These are phyloP conservation scores for Myoxocephalus aenaeus DNA, from an alignment of 2,797 vertebrate species.

Conservation along the genomic window DNA sequence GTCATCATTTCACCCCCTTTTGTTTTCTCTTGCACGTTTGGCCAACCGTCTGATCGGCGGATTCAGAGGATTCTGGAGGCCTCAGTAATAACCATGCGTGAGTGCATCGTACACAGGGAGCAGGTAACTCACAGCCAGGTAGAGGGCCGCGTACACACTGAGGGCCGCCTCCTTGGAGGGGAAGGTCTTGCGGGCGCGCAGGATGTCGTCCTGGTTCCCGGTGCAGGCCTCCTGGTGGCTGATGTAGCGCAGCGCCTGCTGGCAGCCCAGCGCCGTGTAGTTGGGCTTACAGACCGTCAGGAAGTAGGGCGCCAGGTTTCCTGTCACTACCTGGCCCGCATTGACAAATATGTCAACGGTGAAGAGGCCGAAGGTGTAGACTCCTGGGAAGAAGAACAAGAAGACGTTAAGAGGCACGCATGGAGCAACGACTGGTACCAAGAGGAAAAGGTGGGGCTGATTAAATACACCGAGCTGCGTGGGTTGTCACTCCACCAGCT, in stretches of 20 bases:
- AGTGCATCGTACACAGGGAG: not conserved
- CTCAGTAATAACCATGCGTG: not conserved
- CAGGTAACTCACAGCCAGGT: conserved; percentile 92
- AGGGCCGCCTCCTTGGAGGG: conserved; percentile 98
- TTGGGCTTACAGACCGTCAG: conserved; percentile 98
- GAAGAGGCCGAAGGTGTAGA: conserved; percentile 97
- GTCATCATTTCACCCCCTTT: too few species aligned
- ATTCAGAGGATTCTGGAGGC: too few species aligned
- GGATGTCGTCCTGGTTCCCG: conserved; percentile 93
- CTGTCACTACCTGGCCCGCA: conserved; percentile 97
- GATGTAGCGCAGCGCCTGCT: conserved; percentile 95
- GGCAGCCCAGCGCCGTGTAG: conserved; percentile 96
- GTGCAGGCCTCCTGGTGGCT: conserved; percentile 95
- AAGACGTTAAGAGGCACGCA: not conserved
- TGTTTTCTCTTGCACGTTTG: not conserved
- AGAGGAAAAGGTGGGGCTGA: not conserved
- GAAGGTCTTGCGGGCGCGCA: conserved; percentile 95
- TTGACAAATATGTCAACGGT: conserved; percentile 99
- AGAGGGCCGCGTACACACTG: conserved; percentile 94
- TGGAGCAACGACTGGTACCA: not conserved
- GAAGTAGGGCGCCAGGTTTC: conserved; percentile 98
- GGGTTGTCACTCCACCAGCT: not conserved
- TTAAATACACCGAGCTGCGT: not conserved
- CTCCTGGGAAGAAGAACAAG: conserved; percentile 84
- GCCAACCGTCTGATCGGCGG: too few species aligned